These are phyloP conservation scores for Atrichornis clamosus DNA, from an alignment of 2,113 vertebrate species.

Conservation along the genomic window DNA sequence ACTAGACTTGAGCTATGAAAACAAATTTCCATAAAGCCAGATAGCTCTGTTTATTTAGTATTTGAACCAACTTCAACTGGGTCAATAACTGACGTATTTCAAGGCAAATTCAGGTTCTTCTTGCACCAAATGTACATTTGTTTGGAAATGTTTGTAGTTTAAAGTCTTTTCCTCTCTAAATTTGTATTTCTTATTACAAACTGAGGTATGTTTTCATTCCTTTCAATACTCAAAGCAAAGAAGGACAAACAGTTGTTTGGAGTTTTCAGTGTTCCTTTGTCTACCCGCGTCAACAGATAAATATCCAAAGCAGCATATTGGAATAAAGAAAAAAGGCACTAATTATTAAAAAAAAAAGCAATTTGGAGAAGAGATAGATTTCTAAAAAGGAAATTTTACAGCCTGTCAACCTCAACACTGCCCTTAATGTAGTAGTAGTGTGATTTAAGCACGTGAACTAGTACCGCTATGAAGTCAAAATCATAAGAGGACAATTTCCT, in stretches of 20 bases:
- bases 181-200: not conserved
- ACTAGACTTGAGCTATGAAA: not conserved
- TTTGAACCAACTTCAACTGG: not conserved
- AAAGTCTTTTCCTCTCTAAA: not conserved
- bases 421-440: not conserved
- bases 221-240: not conserved
- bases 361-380: not conserved
- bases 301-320: not conserved
- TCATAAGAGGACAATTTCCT: constrained; percentile 21
- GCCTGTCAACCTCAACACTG: not conserved
- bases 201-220: not conserved
- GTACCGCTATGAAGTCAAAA: not conserved
- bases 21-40: not conserved
- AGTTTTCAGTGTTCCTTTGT: not conserved
- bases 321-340: not conserved
- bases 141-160: not conserved
- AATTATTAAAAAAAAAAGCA: not conserved
- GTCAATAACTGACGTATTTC: not conserved
- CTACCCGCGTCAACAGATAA: not conserved
- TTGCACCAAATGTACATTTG: not conserved
- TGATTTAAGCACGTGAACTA: constrained; percentile 26
- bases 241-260: not conserved
- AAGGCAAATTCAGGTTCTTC: not conserved
- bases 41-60: not conserved
- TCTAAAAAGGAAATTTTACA: constrained; percentile 30